Percentiles rank a stretch among this genome's conserved stretches.
These are phyloP conservation scores for Actinemys pallida DNA, from an alignment of 2,113 vertebrate genomes.

Conservation along the genomic window DNA sequence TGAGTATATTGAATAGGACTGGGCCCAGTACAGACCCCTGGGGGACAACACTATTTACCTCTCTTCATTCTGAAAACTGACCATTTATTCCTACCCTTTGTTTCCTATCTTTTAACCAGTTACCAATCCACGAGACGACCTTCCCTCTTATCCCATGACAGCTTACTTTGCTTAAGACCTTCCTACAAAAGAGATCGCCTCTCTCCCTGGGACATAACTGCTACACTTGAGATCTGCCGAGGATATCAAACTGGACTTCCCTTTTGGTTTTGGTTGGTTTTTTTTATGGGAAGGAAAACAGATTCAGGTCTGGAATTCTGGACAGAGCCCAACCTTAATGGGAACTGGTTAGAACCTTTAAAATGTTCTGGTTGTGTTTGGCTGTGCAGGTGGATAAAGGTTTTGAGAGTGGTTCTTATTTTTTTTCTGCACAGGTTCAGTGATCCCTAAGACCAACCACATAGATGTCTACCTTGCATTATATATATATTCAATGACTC, in stretches of 20 bases:
- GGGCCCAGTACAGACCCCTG: too few species aligned
- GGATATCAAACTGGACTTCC: background rate
- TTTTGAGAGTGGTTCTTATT: background rate
- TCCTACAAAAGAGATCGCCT: background rate
- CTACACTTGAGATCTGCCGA: background rate
- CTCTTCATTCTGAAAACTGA: too few species aligned
- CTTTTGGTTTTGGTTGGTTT: background rate
- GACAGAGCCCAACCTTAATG: rapidly evolving
- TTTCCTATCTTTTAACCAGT: too few species aligned
- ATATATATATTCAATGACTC: background rate
- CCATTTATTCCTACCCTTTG: too few species aligned
- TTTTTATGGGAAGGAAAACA: background rate
- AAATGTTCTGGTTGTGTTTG: background rate
- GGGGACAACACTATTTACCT: too few species aligned
- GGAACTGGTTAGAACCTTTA: background rate
- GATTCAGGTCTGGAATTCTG: background rate
- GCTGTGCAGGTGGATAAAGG: background rate
- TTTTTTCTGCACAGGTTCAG: background rate
- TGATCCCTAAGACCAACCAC: background rate
- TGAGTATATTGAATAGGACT: too few species aligned
- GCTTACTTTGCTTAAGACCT: background rate
- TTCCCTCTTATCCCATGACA: too few species aligned
- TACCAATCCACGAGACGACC: too few species aligned
- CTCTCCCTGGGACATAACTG: background rate
- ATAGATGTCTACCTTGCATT: background rate